Evolutionary conservation across 2,888 invertebrate species (phyloP), one percentile per base, ranked within the genome.

Genomic region (Cerastis leucographa): DNA sequence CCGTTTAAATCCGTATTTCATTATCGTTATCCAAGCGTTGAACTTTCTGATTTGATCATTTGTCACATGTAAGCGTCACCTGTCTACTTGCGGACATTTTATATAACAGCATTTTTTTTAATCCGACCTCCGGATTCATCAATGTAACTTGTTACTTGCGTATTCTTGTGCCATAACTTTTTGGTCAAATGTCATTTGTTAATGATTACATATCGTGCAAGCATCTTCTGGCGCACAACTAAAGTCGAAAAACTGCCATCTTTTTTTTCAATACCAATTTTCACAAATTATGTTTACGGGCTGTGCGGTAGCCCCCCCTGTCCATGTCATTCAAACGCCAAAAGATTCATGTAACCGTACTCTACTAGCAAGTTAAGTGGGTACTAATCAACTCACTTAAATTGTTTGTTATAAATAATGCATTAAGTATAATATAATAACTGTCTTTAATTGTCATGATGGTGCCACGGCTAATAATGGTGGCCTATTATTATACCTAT

Each of bases 31-130:
- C 17, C 29, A 49, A 67, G 42, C 51, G 9, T 71, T 59, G 25
- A 71, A 79, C 72, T 74, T 78, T 77, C 77, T 74, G 70, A 74
- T 81, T 64, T 35, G 46, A 40, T 64, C 14, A 40, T 61, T 59
- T 66, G 29, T 62, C 40, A 62, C 49, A 54, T 61, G 29, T 51
- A 51, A 67, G n/a, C 14, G 14, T 11, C 29, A 69, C 62, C 49
- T 66, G 76, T 67, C 49, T 17, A 49, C 35, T 67, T 61, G 54
- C 51, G 17, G 35, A 29, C 56, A 42, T 35, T 49, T 66, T 65
- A 59, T 54, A 68, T 71, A 44, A 42, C 51, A n/a, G 29, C 2
- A 51, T 81, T 61, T 64, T 51, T 70, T 66, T 62, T 29, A 75
- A 74, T 65, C 35, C 22, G 40, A 42, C 71, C 19, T 68, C 51